phyloP scores from a whole-genome alignment of 1,140 invertebrate genomes.

The Anoplophora glabripennis region DNA sequence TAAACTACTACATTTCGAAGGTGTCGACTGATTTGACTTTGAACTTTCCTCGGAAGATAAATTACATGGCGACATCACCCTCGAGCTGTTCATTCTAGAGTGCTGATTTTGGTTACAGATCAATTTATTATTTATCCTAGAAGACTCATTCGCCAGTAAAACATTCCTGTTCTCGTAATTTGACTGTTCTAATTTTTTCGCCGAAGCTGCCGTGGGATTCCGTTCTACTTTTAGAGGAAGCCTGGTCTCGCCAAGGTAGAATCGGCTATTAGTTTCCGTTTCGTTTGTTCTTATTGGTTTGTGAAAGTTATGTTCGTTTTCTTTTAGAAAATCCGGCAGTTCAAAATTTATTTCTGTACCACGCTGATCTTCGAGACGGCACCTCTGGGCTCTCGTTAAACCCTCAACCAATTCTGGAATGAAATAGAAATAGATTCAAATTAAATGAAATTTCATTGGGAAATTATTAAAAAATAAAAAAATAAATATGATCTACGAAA shows the following conservation, averaged over 20 bases:
- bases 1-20: conserved; percentile 34
- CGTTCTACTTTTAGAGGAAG: conserved; percentile 8
- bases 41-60: conserved; percentile 23
- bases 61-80: conserved; percentile 12
- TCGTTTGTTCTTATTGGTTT: conserved; percentile 5
- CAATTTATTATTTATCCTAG: background rate
- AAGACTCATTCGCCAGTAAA: background rate
- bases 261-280: conserved; percentile 7
- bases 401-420: conserved; percentile 62
- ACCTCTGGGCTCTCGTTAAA: conserved; percentile 69
- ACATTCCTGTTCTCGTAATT: conserved; percentile 35
- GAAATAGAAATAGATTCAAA: conserved; percentile 7
- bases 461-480: no score
- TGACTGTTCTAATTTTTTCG: conserved; percentile 12
- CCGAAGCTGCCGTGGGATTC: background rate
- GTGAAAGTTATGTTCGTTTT: conserved; percentile 47
- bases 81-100: background rate
- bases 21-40: conserved; percentile 27
- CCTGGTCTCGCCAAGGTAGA: background rate
- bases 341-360: conserved; percentile 80
- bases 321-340: conserved; percentile 75
- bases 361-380: conserved; percentile 74
- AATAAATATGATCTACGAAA: no score
- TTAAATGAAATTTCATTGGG: no score
- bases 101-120: background rate